A percentile compares a stretch with the other conserved stretches of the same genome.
These are phyloP conservation scores for Anser brachyrhynchus DNA, from an alignment of 2,113 vertebrate species.

Conservation along the genomic window DNA sequence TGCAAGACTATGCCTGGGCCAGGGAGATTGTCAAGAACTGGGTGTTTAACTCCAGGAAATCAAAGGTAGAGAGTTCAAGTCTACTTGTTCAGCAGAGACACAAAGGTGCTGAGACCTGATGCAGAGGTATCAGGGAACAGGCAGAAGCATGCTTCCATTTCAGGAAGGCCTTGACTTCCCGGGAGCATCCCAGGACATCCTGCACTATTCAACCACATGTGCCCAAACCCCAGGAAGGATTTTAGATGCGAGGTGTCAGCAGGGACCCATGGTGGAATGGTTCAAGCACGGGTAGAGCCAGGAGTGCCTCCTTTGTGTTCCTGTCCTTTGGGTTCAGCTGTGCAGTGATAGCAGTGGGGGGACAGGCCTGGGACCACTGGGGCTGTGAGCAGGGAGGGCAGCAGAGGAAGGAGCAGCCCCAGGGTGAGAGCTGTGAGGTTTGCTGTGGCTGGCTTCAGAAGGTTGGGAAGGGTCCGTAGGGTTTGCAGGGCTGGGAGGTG, in stretches of 20 bases:
- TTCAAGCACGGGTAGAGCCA: background rate
- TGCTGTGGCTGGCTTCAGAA: background rate
- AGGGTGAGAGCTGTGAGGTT: background rate
- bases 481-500: background rate
- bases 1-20: background rate
- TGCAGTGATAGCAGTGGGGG: background rate
- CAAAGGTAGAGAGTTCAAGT: background rate
- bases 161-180: background rate
- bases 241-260: background rate
- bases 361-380: background rate
- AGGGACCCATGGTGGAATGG: background rate
- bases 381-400: background rate
- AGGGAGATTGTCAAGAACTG: background rate
- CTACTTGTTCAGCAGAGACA: background rate
- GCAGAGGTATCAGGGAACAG: background rate
- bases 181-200: background rate
- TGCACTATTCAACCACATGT: accelerated
- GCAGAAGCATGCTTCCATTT: background rate
- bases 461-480: background rate
- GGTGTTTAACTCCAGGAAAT: background rate
- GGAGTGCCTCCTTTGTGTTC: background rate
- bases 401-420: background rate
- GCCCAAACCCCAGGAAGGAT: background rate
- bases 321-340: background rate
- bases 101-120: background rate